Evolutionary conservation across 2,113 vertebrate species (phyloP).

Genomic region (Cochlearius cochlearius): DNA sequence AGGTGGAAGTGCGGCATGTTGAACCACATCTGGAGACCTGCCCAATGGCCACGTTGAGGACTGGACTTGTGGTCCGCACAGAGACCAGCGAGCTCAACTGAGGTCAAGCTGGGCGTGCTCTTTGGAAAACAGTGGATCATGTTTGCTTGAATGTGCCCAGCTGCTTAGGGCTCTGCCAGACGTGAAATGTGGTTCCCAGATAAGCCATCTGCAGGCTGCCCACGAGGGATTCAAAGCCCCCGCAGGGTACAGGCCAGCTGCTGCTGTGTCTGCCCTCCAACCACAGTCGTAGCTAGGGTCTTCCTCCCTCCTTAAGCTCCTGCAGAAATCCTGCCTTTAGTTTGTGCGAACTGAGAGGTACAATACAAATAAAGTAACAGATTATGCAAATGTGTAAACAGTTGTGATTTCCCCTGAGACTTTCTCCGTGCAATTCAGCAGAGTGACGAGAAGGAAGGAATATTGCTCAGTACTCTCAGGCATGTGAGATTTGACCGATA

Average conservation of each 20-base stretch:
- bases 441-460: background rate
- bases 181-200: background rate
- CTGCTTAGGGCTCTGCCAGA: background rate
- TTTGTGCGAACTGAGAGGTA: background rate
- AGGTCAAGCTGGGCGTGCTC: background rate
- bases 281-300: accelerated
- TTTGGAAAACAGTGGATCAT: background rate
- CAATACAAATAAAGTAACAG: background rate
- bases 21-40: background rate
- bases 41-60: no score
- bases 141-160: background rate
- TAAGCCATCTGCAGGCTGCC: background rate
- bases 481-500: background rate
- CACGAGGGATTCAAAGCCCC: background rate
- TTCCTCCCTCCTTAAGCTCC: background rate
- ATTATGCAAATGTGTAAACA: background rate
- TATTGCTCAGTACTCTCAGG: background rate
- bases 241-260: background rate
- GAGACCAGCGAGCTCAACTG: background rate
- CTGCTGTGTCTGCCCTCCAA: background rate
- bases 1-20: background rate
- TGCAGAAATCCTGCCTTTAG: background rate
- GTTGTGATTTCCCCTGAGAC: background rate
- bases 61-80: background rate
- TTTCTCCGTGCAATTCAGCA: background rate